Conservation (phyloP, 2,797 vertebrate genomes). For the Tangara arthus region DNA sequence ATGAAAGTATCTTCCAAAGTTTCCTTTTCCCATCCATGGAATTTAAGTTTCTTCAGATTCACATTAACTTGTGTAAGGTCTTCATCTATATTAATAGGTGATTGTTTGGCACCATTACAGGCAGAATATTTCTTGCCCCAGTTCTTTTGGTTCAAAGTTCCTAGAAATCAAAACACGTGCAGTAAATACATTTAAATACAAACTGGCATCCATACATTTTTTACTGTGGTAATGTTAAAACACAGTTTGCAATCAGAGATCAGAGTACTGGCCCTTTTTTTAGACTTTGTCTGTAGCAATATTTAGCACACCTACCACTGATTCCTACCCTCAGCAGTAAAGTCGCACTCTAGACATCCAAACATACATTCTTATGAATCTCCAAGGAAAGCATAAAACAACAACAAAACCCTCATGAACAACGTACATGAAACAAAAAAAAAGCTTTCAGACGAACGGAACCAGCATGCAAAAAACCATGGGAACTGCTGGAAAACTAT, state of each 20-base stretch:
- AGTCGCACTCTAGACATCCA: background rate
- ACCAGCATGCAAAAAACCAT: background rate
- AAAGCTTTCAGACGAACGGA: background rate
- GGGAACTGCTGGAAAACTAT: background rate
- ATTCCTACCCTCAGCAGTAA: background rate
- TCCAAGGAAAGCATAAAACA: background rate
- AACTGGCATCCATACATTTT: background rate
- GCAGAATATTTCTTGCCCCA: slow-evolving; percentile 94
- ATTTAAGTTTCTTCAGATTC: slow-evolving; percentile 87
- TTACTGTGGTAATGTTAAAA: background rate
- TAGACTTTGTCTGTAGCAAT: background rate
- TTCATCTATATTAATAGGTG: slow-evolving; percentile 94
- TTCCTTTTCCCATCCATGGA: slow-evolving; percentile 87
- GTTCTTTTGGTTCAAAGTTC: slow-evolving; percentile 92
- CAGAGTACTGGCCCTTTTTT: background rate
- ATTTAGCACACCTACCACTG: background rate
- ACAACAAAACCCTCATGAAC: background rate
- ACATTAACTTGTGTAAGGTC: slow-evolving; percentile 89
- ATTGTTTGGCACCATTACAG: slow-evolving; percentile 94
- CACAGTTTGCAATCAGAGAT: background rate
- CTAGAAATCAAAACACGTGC: slow-evolving; percentile 67
- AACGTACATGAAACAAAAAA: background rate
- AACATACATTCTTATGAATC: background rate
- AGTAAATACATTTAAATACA: background rate
- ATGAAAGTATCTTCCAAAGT: slow-evolving; percentile 83